Evolutionary conservation across 2,888 invertebrate genomes (phyloP).

Genomic region (Trissolcus japonicus): DNA sequence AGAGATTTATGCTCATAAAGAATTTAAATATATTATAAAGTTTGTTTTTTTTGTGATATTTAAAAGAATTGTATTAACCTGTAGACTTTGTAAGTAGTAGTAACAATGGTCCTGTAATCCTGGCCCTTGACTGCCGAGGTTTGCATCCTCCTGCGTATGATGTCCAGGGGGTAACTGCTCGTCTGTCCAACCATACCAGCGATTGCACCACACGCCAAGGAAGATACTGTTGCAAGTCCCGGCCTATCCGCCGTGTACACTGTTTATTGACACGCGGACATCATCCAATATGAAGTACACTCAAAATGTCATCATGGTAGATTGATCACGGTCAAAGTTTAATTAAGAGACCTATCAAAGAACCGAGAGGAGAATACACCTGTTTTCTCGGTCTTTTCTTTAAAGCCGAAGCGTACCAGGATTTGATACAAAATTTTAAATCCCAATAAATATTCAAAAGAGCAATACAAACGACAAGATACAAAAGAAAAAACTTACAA

Average conservation of each 20-base stretch:
- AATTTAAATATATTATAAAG: no score
- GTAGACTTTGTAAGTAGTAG: constrained; percentile 84
- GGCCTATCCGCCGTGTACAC: constrained; percentile 70
- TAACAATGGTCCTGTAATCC: constrained; percentile 79
- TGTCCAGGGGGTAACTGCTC: constrained; percentile 97
- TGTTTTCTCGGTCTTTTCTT: constrained; percentile 54
- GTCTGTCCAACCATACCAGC: constrained; percentile 97
- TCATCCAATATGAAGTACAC: constrained; percentile 68
- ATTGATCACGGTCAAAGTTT: constrained; percentile 64
- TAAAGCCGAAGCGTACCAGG: not conserved
- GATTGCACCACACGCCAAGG: constrained; percentile 89
- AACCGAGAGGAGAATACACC: constrained; percentile 64
- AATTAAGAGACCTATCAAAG: constrained; percentile 60
- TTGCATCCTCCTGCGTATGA: constrained; percentile 87
- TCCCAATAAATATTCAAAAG: not conserved
- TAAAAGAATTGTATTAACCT: constrained; percentile 72
- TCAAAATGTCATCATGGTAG: constrained; percentile 62
- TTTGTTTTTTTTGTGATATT: no score
- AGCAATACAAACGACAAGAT: no score
- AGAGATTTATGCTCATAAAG: no score
- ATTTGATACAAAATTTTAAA: not conserved
- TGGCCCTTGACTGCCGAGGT: constrained; percentile 79
- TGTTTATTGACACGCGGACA: constrained; percentile 64
- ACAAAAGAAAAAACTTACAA: no score
- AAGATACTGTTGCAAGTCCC: constrained; percentile 78